Conservation (phyloP, 2,888 invertebrate genomes). For the Perizoma flavofasciatum region DNA sequence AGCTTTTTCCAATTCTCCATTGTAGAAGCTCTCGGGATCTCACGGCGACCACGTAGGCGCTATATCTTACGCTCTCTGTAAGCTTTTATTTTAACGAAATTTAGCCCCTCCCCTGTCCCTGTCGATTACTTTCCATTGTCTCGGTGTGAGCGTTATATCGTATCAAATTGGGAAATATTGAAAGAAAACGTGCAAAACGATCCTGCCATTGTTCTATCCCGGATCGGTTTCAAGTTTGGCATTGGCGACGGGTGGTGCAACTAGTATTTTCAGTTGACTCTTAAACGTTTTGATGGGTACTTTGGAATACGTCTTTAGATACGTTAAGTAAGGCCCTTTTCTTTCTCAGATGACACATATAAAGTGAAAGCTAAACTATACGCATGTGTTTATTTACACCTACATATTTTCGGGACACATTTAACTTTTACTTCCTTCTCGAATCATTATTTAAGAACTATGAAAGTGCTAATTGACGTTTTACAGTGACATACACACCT, state of each 20-base stretch:
- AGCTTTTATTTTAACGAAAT: constrained; percentile 84
- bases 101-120: constrained; percentile 77
- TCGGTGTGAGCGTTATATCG: constrained; percentile 66
- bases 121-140: constrained; percentile 82
- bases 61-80: constrained; percentile 80
- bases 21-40: constrained; percentile 73
- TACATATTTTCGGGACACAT: no score
- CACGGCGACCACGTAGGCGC: constrained; percentile 81
- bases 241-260: constrained; percentile 9
- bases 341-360: no score
- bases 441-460: no score
- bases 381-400: no score
- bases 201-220: constrained; percentile 57
- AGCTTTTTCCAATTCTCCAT: constrained; percentile 84
- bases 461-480: no score
- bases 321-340: neutral
- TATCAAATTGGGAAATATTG: constrained; percentile 82
- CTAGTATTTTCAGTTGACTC: constrained; percentile 3
- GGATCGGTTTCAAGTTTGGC: constrained; percentile 43
- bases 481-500: no score
- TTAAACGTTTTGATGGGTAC: constrained; percentile 9
- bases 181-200: constrained; percentile 78
- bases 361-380: no score
- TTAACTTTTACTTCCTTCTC: no score
- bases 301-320: constrained; percentile 1